Evolutionary conservation across 2,113 vertebrate genomes (phyloP), one percentile per base, ranked within the genome.

Genomic region (Menidia beryllina): DNA sequence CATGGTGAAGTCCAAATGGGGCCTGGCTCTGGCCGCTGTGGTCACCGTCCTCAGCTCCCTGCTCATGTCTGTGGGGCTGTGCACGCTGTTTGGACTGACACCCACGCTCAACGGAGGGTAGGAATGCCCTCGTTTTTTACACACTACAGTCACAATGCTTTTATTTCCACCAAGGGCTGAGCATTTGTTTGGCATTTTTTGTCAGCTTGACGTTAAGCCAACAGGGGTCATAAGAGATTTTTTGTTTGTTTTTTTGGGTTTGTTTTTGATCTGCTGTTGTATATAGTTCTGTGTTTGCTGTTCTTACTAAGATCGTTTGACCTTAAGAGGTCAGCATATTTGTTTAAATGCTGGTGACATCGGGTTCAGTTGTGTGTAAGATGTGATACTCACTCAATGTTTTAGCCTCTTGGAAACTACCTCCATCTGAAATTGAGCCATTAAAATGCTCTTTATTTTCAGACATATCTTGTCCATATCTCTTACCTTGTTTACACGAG

Each of bases 1-100:
- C 93, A 96, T 99, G 97, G 98, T 99, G 92, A 98, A 97, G 84
- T 99, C 98, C 0, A 99, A 99, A 70, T 99, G 98, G 98, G 98
- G 98, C 3, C 91, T 99, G 86, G 98, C 98, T 0, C 91, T 99
- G 93, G 98, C 98, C 0, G 98, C 98, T 0, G 97, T 99, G 47
- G 97, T 98, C 77, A 99, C 98, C 0, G 98, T 99, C 49, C 96
- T 99, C 81, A 99, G 98, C 93, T 99, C 98, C 0, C 93, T 99
- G 88, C 96, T 99, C 67, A 99, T 99, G 97, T 99, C 98, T 0
- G 98, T 99, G 14, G 98, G 98, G 34, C 93, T 99, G 57, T 99
- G 98, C 70, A 99, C 97, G 0, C 95, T 99, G 2, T 99, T 99
- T 0, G 97, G 98, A 77, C 92, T 99, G 72, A 99, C 98, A 0